These are phyloP conservation scores for Eupithecia insigniata DNA, from an alignment of 2,888 invertebrate species.

Conservation along the genomic window DNA sequence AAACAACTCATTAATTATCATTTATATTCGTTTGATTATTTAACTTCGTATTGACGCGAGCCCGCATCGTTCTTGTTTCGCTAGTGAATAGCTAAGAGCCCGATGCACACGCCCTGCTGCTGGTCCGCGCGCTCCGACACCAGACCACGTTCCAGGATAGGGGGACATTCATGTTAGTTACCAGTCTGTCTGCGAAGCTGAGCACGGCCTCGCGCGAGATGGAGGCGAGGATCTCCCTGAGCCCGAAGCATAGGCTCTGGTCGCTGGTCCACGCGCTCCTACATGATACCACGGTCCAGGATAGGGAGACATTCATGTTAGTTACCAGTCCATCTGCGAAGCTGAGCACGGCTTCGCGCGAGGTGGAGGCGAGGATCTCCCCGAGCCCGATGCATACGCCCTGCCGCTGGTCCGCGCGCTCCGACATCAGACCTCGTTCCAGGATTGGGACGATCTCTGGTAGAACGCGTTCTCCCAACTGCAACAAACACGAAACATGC, in stretches of 20 bases:
- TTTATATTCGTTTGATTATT: neutral
- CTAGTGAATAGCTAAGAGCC: conserved; percentile 84
- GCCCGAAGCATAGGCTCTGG: conserved; percentile 96
- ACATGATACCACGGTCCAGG: conserved; percentile 89
- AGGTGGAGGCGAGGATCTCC: conserved; percentile 98
- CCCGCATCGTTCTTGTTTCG: neutral
- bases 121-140: conserved; percentile 84
- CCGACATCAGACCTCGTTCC: conserved; percentile 95
- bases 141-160: conserved; percentile 85
- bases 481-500: conserved; percentile 12
- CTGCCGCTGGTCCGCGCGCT: conserved; percentile 96
- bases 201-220: conserved; percentile 97
- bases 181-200: conserved; percentile 83
- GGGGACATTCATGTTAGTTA: conserved; percentile 6
- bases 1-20: neutral
- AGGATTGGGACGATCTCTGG: conserved; percentile 99
- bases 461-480: conserved; percentile 96
- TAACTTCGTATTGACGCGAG: neutral
- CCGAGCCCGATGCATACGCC: conserved; percentile 99
- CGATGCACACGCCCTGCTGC: conserved; percentile 93
- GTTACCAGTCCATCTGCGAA: conserved; percentile 72
- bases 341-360: conserved; percentile 95
- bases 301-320: neutral
- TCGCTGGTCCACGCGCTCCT: conserved; percentile 86
- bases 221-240: conserved; percentile 98